These are phyloP conservation scores for Sinosuthora webbiana DNA, from an alignment of 2,113 vertebrate species.

Conservation along the genomic window DNA sequence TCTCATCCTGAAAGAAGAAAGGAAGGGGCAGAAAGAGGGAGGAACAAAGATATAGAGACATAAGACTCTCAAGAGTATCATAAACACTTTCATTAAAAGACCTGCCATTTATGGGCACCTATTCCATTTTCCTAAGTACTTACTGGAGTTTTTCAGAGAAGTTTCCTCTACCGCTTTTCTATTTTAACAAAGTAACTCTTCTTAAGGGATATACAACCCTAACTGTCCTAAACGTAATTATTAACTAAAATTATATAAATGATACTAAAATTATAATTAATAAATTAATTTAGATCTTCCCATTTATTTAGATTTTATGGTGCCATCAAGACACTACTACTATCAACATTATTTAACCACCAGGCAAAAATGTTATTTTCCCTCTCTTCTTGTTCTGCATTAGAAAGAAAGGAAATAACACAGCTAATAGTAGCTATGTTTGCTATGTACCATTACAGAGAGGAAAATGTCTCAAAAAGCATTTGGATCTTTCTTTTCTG, in stretches of 20 bases:
- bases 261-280: too few species aligned
- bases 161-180: neutral
- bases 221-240: neutral
- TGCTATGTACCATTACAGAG: neutral
- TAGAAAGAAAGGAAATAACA: neutral
- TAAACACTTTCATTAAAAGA: neutral
- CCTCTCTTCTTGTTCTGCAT: neutral
- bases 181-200: neutral
- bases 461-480: neutral
- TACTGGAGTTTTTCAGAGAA: neutral
- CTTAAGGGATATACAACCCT: neutral
- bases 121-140: neutral
- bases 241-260: neutral
- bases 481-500: neutral
- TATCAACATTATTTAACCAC: neutral
- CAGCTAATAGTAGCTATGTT: neutral
- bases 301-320: neutral
- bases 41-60: neutral
- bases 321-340: neutral
- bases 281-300: neutral
- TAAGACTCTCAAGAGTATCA: neutral
- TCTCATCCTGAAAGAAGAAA: constrained; percentile 72
- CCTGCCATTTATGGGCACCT: neutral
- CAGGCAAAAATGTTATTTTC: neutral
- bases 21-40: constrained; percentile 1